Base-by-base conservation (phyloP, 2,113 vertebrate species). In the Orthonyx spaldingii region DNA sequence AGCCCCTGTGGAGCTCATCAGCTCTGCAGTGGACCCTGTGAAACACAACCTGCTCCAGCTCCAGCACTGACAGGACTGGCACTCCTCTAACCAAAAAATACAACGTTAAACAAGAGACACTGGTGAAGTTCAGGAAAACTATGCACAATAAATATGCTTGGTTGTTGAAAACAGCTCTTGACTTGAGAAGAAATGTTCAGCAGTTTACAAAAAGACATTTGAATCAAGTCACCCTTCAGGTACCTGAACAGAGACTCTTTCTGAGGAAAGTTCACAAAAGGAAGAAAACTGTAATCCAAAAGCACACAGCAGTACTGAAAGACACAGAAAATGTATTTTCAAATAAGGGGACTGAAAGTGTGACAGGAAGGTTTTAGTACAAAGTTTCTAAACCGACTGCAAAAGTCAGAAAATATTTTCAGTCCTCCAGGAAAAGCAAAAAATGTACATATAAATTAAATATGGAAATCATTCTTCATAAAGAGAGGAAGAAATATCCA, bases 61-160 rank as follows among this genome's bases (percentile, higher is more conserved):
- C 57, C 33, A 44, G 56, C 50, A 17, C 24, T 4, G n/a, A 41
- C 39, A 65, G 41, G 16, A 61, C 46, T 77, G 88, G 23, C 59
- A 33, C 79, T 69, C 46, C 50, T n/a, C 61, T 20, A 55, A 78
- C 4, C 4, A 68, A 75, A 65, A 84, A 78, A 75, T 16, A 84
- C 39, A 11, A 44, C 82, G 56, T 16, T 27, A 57, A 89, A 52
- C 16, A 26, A 28, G 0, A 81, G 47, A 32, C 7, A 8, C 47
- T 26, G 17, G 15, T 84, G 64, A 10, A 75, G 56, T 18, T 75
- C 37, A n/a, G 65, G 47, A 84, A 92, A 89, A 63, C 26, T 6
- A 35, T 0, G 0, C n/a, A 39, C 33, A 46, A 4, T 20, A 84
- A 56, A 35, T 23, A 23, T 4, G 11, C 30, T n/a, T 46, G 32